Evolutionary conservation across 2,888 invertebrate species (phyloP), one percentile per base, ranked within the genome.

Genomic region (Reticulitermes lucifugus): DNA sequence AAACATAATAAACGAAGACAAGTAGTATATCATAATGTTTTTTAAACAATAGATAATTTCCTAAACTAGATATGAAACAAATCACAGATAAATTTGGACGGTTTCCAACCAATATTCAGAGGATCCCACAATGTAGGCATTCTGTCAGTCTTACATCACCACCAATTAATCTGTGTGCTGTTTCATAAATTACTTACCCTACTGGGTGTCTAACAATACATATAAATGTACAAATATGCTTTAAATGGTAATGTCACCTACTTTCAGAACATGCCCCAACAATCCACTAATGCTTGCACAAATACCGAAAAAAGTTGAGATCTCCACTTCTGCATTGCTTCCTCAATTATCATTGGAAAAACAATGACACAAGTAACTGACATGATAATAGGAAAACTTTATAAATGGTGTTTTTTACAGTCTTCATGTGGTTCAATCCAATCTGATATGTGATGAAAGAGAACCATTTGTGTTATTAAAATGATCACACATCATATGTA

Each of bases 1-100:
- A 77, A 77, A 77, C 77, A 77, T 77, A 77, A 46, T 77, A 41
- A 77, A 77, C 25, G 18, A 46, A 46, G 41, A 77, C 21, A 46
- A 77, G 46, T n/a, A 77, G 51, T 77, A n/a, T 5, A n/a, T n/a
- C 46, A 77, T 46, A n/a, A 46, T 46, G 29, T 73, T 35, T 46
- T 77, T 41, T 73, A 73, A 73, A 73, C 41, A 71, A 73, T 73
- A 73, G 7, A 73, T 41, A 73, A 73, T 73, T 73, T 1, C 5
- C 73, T 73, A 73, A 7, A 22, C 73, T 73, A 73, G 5, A 73
- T 41, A 73, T 73, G 41, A 73, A 73, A 73, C 41, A 29, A 73
- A 21, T 35, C 73, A 73, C 73, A 73, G 73, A 73, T 9, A 25
- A 73, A 41, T 73, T 41, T 73, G 18, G 7, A 6, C 18, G 21